A percentile compares a stretch with the other conserved stretches of the same genome.
These are phyloP conservation scores for Lampris megalopsis DNA, from an alignment of 2,113 vertebrate species.

Conservation along the genomic window DNA sequence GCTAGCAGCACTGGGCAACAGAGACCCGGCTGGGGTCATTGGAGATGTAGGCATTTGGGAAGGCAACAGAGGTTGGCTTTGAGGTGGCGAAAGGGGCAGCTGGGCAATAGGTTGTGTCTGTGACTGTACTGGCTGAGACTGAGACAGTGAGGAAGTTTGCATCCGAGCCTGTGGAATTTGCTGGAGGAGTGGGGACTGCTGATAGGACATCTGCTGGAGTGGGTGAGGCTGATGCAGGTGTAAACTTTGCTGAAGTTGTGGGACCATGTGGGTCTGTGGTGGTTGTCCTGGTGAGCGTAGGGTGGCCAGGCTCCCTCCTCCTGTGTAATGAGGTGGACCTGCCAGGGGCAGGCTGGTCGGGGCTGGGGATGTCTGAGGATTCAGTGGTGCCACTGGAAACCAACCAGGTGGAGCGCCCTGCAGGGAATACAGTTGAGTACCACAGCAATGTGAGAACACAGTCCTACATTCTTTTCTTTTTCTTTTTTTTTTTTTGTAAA, in stretches of 20 bases:
- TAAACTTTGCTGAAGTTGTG: slow-evolving; percentile 70
- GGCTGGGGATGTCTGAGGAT: slow-evolving; percentile 54
- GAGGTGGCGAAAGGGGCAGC: slow-evolving; percentile 62
- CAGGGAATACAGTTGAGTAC: slow-evolving; percentile 33
- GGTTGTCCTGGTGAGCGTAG: slow-evolving; percentile 60
- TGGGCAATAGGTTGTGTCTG: slow-evolving; percentile 60
- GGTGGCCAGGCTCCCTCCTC: slow-evolving; percentile 61
- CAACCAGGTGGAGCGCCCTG: slow-evolving; percentile 74
- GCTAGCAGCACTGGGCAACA: slow-evolving; percentile 45
- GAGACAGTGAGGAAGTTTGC: slow-evolving; percentile 74
- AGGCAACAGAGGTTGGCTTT: slow-evolving; percentile 73
- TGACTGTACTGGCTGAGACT: slow-evolving; percentile 62
- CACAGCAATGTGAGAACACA: not conserved
- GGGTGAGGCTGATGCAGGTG: slow-evolving; percentile 74
- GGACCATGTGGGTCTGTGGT: slow-evolving; percentile 75
- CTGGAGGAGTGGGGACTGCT: slow-evolving; percentile 66
- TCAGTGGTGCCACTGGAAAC: slow-evolving; percentile 76
- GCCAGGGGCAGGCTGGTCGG: slow-evolving; percentile 59
- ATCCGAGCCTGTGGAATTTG: slow-evolving; percentile 78
- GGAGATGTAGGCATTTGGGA: slow-evolving; percentile 66
- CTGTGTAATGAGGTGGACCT: slow-evolving; percentile 69
- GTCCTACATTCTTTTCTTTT: too few species aligned
- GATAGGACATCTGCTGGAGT: slow-evolving; percentile 80
- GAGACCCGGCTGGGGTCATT: slow-evolving; percentile 39
- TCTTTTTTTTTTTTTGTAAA: too few species aligned